phyloP scores from a whole-genome alignment of 2,797 vertebrate genomes.

The Pipistrellus kuhlii region DNA sequence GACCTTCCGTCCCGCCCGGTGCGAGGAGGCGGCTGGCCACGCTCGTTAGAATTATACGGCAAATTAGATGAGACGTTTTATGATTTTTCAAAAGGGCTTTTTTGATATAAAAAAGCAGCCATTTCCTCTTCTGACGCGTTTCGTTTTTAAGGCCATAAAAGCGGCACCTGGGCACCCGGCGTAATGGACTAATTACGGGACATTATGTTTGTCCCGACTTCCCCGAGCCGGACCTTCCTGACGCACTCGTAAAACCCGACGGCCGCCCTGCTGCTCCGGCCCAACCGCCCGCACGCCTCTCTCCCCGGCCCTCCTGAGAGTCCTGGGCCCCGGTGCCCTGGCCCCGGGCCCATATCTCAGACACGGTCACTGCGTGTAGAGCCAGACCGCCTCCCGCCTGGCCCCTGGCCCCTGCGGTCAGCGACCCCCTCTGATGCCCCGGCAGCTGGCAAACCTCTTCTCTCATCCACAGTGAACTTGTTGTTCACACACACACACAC shows the following conservation, averaged over 20 bases:
- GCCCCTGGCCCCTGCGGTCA: slow-evolving; percentile 74
- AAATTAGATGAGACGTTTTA: slow-evolving; percentile 84
- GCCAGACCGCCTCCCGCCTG: slow-evolving; percentile 74
- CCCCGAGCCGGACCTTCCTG: slow-evolving; percentile 86
- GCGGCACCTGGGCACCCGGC: slow-evolving; percentile 84
- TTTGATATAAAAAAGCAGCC: slow-evolving; percentile 79
- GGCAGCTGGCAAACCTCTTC: slow-evolving; percentile 47
- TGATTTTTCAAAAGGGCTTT: slow-evolving; percentile 82
- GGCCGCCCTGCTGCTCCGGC: too few relatives aligned
- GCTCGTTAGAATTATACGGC: slow-evolving; percentile 86
- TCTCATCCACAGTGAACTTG: slow-evolving; percentile 59
- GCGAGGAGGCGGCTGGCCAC: slow-evolving; percentile 82
- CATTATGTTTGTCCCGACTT: slow-evolving; percentile 88
- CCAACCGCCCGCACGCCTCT: too few relatives aligned
- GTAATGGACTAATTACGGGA: slow-evolving; percentile 90
- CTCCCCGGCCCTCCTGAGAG: too few relatives aligned
- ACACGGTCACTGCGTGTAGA: slow-evolving; percentile 75
- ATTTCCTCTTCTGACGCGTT: slow-evolving; percentile 84
- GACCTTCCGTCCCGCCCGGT: slow-evolving; percentile 84
- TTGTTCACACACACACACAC: slow-evolving; percentile 59
- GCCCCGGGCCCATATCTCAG: slow-evolving; percentile 80
- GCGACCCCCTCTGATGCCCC: slow-evolving; percentile 78
- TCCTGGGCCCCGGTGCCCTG: too few relatives aligned
- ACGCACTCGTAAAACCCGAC: slow-evolving; percentile 85
- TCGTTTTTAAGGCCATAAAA: slow-evolving; percentile 87